A percentile compares a stretch with the other conserved stretches of the same genome.
Evolutionary conservation across 2,113 vertebrate genomes (phyloP).

Genomic region (Limanda limanda): DNA sequence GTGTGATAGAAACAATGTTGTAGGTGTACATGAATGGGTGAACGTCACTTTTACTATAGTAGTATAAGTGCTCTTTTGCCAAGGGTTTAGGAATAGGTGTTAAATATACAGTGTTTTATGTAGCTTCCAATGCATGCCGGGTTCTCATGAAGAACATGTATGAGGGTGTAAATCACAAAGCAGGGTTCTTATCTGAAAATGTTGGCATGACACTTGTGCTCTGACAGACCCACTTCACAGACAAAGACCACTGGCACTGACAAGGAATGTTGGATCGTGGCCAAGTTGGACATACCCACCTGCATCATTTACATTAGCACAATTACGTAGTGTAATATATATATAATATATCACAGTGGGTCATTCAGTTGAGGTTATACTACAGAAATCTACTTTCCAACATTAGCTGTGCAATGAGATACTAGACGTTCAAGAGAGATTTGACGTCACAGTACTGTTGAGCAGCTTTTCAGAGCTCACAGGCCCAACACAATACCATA

Average conservation of each 20-base stretch:
- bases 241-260: constrained; percentile 33
- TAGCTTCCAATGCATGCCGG: neutral
- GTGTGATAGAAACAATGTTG: too few relatives aligned
- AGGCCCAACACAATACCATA: neutral
- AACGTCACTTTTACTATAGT: too few relatives aligned
- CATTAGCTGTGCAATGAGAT: neutral
- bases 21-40: too few relatives aligned
- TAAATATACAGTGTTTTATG: too few relatives aligned
- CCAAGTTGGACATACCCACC: constrained; percentile 45
- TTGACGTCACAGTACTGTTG: neutral
- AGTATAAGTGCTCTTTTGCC: too few relatives aligned
- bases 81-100: too few relatives aligned
- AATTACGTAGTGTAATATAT: neutral
- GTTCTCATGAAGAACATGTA: constrained; percentile 8
- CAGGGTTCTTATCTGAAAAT: constrained; percentile 36
- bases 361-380: constrained; percentile 3
- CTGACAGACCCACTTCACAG: constrained; percentile 27
- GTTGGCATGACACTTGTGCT: constrained; percentile 20
- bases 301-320: constrained; percentile 28
- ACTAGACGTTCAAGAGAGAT: neutral
- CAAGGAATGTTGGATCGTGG: constrained; percentile 46
- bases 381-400: neutral
- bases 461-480: neutral
- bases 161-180: constrained; percentile 32
- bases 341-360: constrained; percentile 12